Conservation (phyloP, 2,888 invertebrate species). For the Diplazon laetatorius region DNA sequence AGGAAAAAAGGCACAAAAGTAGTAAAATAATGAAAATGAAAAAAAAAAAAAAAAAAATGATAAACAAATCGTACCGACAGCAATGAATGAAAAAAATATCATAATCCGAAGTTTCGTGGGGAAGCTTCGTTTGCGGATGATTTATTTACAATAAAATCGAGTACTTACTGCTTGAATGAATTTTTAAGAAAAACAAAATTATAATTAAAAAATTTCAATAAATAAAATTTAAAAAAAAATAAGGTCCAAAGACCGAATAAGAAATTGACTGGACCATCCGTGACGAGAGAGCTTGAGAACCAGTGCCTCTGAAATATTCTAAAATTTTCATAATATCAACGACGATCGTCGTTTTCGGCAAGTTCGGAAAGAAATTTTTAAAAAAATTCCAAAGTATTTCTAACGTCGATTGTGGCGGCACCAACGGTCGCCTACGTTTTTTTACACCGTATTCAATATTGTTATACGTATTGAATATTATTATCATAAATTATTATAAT, state of each 20-base stretch:
- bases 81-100: constrained; percentile 24
- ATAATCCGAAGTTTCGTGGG: constrained; percentile 18
- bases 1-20: constrained; percentile 48
- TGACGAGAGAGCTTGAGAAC: constrained; percentile 59
- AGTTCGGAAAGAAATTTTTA: constrained; percentile 57
- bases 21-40: constrained; percentile 43
- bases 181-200: too few species aligned
- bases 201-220: too few species aligned
- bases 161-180: constrained; percentile 60
- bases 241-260: constrained; percentile 15
- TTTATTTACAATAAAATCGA: constrained; percentile 43
- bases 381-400: constrained; percentile 62
- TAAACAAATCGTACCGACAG: constrained; percentile 32
- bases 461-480: too few species aligned
- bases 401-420: constrained; percentile 39
- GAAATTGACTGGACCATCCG: constrained; percentile 17
- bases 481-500: too few species aligned
- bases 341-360: constrained; percentile 23
- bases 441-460: constrained; percentile 27
- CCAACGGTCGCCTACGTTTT: constrained; percentile 28
- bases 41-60: constrained; percentile 50
- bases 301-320: constrained; percentile 61
- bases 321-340: constrained; percentile 35
- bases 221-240: not conserved
- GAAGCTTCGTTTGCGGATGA: constrained; percentile 27